These are phyloP conservation scores for Melipona quadrifasciata DNA, from an alignment of 1,140 invertebrate species.

Conservation along the genomic window DNA sequence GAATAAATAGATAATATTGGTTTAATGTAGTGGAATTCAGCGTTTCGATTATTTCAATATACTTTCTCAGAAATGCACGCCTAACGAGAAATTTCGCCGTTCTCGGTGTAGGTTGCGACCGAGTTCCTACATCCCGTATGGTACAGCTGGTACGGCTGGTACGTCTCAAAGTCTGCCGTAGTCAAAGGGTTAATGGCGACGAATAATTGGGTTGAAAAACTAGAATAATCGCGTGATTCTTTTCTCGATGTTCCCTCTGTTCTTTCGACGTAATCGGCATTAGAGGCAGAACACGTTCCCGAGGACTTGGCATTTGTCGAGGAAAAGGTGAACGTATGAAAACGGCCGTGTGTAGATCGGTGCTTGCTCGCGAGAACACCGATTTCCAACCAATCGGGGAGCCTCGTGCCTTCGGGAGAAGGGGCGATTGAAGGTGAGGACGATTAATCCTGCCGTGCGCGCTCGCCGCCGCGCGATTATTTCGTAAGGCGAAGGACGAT, in stretches of 20 bases:
- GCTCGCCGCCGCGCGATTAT: conserved; percentile 44
- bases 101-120: too few species aligned
- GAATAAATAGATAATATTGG: too few species aligned
- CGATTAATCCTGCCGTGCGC: conserved; percentile 62
- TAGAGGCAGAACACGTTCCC: conserved; percentile 65
- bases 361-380: neutral
- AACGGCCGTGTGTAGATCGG: conserved; percentile 15
- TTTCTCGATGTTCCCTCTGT: neutral
- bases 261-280: conserved; percentile 42
- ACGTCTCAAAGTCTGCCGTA: too few species aligned
- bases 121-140: too few species aligned
- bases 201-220: neutral
- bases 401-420: neutral
- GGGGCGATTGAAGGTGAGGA: conserved; percentile 58
- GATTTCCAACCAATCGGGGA: conserved; percentile 50
- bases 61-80: too few species aligned
- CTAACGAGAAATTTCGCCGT: too few species aligned
- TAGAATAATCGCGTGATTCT: too few species aligned
- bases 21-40: too few species aligned
- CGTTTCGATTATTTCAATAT: too few species aligned
- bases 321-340: conserved; percentile 67
- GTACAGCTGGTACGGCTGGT: too few species aligned
- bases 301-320: conserved; percentile 69
- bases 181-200: neutral
- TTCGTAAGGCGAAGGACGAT: conserved; percentile 73